Evolutionary conservation across 2,797 vertebrate genomes (phyloP).

Genomic region (Falco berigora): DNA sequence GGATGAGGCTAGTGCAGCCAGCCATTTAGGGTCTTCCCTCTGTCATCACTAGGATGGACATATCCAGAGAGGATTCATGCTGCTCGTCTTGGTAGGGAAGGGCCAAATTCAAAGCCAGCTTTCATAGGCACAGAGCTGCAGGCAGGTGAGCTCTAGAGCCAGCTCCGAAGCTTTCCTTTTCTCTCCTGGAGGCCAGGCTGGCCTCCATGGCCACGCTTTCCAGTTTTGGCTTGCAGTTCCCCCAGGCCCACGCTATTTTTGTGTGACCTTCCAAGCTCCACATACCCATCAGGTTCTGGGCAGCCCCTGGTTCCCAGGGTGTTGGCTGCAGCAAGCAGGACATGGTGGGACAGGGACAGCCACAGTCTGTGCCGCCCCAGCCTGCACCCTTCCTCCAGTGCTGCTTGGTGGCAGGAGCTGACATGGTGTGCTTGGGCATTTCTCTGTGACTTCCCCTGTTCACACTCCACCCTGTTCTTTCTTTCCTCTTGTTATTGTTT

Average conservation of each 20-base stretch:
- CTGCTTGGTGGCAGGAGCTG: neutral
- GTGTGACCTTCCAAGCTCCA: neutral
- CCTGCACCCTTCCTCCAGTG: neutral
- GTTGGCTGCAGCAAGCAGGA: neutral
- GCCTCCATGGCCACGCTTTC: neutral
- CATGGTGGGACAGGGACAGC: neutral
- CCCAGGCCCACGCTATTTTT: rapidly evolving
- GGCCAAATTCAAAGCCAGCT: neutral
- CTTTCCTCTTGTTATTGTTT: neutral
- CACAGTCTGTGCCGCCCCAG: rapidly evolving
- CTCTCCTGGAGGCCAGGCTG: neutral
- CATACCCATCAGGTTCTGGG: neutral
- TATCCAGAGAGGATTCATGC: neutral
- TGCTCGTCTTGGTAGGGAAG: neutral
- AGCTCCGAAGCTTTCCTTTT: neutral
- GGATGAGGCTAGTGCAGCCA: neutral
- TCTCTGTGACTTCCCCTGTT: neutral
- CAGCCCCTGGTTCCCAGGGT: neutral
- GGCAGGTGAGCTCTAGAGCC: neutral
- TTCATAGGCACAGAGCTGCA: neutral
- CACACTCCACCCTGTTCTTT: neutral
- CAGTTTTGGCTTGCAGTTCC: neutral
- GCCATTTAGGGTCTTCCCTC: neutral
- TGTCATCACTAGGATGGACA: neutral
- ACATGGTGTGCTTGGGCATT: neutral